phyloP scores from a whole-genome alignment of 2,797 vertebrate species.

The Otus scops region DNA sequence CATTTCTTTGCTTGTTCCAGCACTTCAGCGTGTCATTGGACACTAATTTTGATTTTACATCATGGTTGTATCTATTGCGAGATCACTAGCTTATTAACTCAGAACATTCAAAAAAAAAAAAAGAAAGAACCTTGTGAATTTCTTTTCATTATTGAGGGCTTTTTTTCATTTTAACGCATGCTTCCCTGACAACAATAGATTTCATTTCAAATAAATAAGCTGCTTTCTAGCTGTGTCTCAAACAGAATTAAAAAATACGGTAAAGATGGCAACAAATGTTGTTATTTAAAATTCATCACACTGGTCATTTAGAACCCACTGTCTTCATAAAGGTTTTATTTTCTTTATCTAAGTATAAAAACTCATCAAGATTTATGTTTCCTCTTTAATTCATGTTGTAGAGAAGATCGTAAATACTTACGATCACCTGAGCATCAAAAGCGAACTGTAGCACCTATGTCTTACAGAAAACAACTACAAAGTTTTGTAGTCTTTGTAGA shows the following conservation, averaged over 20 bases:
- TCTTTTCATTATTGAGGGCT: not conserved
- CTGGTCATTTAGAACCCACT: not conserved
- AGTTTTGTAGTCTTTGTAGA: not conserved
- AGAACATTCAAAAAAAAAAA: not conserved
- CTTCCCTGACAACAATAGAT: not conserved
- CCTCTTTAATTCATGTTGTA: not conserved
- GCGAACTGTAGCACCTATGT: not conserved
- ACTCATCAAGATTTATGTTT: not conserved
- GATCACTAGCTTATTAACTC: conserved; percentile 10
- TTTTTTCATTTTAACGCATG: conserved; percentile 31
- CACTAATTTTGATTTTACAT: conserved; percentile 41
- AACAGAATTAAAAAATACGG: not conserved
- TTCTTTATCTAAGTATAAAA: not conserved
- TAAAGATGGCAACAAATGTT: not conserved
- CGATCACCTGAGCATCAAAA: not conserved
- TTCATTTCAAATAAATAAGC: not conserved
- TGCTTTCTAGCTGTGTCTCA: not conserved
- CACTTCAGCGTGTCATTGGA: not conserved
- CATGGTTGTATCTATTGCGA: not conserved
- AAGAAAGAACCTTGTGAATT: not conserved
- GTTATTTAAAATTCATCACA: not conserved
- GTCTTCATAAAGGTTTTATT: not conserved
- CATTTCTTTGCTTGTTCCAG: conserved; percentile 39
- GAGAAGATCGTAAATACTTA: not conserved
- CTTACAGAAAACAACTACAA: not conserved